Percentiles rank a stretch among this genome's conserved stretches.
phyloP scores from a whole-genome alignment of 2,888 invertebrate species.

The Myopa testacea region DNA sequence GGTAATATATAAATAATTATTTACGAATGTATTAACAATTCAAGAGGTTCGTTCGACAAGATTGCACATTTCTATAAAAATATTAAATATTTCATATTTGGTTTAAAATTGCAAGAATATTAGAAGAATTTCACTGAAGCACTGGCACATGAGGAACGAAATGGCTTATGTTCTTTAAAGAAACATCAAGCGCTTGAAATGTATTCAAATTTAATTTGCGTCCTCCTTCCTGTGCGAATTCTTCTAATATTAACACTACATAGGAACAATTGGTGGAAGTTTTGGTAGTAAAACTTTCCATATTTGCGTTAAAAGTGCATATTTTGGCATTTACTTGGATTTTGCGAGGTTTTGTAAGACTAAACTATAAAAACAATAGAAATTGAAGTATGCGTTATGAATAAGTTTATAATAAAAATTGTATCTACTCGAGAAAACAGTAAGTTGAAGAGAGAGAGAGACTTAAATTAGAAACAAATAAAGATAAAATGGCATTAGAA shows the following conservation, averaged over 20 bases:
- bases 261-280: constrained; percentile 32
- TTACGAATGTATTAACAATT: constrained; percentile 15
- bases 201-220: not conserved
- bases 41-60: constrained; percentile 26
- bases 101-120: constrained; percentile 22
- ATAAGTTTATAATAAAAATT: constrained; percentile 42
- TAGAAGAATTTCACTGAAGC: constrained; percentile 15
- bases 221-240: not conserved
- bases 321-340: constrained; percentile 46
- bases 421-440: constrained; percentile 30
- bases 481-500: constrained; percentile 32
- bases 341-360: constrained; percentile 42
- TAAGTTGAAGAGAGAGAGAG: constrained; percentile 24
- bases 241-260: constrained; percentile 13
- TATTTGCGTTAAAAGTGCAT: constrained; percentile 36
- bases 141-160: not conserved
- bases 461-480: constrained; percentile 45
- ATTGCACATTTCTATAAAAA: constrained; percentile 36
- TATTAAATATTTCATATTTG: constrained; percentile 25
- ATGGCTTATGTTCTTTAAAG: not conserved
- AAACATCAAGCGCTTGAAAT: not conserved
- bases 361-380: constrained; percentile 20
- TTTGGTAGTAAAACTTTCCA: not conserved
- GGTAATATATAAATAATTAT: constrained; percentile 28
- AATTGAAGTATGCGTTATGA: constrained; percentile 32